phyloP scores from a whole-genome alignment of 2,888 invertebrate species.

The Hydriomena furcata region DNA sequence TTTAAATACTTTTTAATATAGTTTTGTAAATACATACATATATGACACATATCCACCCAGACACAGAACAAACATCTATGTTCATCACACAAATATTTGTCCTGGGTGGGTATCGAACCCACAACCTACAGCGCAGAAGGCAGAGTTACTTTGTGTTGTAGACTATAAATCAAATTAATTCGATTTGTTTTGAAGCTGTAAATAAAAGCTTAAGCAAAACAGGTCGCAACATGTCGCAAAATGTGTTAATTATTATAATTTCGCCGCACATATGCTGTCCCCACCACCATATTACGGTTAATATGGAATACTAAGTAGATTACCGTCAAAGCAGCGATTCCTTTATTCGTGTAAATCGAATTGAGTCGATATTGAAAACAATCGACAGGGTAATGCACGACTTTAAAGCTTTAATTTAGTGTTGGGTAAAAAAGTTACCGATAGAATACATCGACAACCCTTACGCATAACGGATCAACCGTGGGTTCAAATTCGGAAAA shows the following conservation, averaged over 20 bases:
- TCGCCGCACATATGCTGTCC: constrained; percentile 63
- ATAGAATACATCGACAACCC: constrained; percentile 17
- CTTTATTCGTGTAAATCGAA: constrained; percentile 79
- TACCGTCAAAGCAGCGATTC: constrained; percentile 72
- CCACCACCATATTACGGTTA: constrained; percentile 42
- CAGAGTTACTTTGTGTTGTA: no score
- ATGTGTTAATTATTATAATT: constrained; percentile 68
- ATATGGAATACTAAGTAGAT: constrained; percentile 63
- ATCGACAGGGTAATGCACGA: constrained; percentile 80
- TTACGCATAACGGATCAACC: no score
- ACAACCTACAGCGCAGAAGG: no score
- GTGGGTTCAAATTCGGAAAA: no score
- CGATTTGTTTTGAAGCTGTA: neutral
- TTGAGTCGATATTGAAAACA: constrained; percentile 80
- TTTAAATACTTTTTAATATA: no score
- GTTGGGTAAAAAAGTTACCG: constrained; percentile 36
- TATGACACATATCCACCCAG: no score
- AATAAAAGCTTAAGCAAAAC: constrained; percentile 6
- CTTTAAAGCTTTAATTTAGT: constrained; percentile 49
- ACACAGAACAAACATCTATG: no score
- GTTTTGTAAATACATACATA: no score
- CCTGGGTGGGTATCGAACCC: no score
- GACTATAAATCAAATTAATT: no score
- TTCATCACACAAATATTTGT: no score
- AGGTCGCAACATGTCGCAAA: constrained; percentile 32